Base-by-base conservation (phyloP, 2,113 vertebrate species). In the Pelodiscus sinensis region DNA sequence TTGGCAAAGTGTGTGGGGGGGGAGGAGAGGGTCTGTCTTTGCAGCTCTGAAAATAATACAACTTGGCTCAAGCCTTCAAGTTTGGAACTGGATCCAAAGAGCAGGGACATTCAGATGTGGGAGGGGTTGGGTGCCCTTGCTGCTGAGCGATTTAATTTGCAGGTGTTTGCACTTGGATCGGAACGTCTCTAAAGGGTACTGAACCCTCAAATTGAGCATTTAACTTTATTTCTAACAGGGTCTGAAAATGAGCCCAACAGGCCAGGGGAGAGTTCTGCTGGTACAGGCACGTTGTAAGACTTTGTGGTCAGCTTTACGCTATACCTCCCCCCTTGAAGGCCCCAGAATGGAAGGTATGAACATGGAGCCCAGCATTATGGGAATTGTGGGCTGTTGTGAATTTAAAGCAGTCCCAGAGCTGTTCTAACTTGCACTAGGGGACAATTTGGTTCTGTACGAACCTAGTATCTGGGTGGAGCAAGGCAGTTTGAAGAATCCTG, bases 241-340 rank as follows among this genome's bases (percentile, higher is more conserved):
- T 44, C 31, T 68, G 31, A 35, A 68, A 68, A 35, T 13, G 29
- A 51, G 2, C 0, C 3, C 4, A 24, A 18, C 22, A 57, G 44
- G 31, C 9, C 0, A 1, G 68, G n/a, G 38, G 31, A 44, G 11
- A 75, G 11, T 38, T 75, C 25, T 22, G 21, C 38, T 38, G 38
- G 11, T 22, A 25, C 38, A 44, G 38, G 10, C 1, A 9, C 73
- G 22, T 8, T 13, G 22, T 75, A 75, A 75, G 12, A 75, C 10
- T 13, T 24, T 3, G 21, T 0, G 1, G 62, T 62, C 35, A 18
- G 51, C 77, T 19, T 10, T 65, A 7, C 35, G 52, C 25, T 29
- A 8, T 31, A 29, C 2, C 14, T 1, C 24, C 24, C 50, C 29
- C 54, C 0, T 1, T 38, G 8, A 15, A 57, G 24, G 8, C 57